phyloP scores from a whole-genome alignment of 1,140 invertebrate species.

The Pantala flavescens region DNA sequence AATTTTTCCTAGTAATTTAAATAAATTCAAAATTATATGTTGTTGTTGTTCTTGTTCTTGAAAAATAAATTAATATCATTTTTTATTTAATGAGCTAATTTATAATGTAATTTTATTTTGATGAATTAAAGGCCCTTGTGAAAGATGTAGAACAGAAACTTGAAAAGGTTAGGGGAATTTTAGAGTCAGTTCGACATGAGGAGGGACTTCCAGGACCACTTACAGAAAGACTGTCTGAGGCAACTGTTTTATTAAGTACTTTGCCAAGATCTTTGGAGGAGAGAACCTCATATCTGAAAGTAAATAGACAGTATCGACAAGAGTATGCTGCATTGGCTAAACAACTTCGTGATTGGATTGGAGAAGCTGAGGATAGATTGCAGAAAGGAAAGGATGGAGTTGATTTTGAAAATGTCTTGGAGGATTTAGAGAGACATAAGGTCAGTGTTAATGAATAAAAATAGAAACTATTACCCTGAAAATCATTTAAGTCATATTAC shows the following conservation, averaged over 20 bases:
- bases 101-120: no score
- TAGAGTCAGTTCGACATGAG: conserved; percentile 56
- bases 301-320: conserved; percentile 58
- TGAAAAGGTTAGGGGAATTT: conserved; percentile 54
- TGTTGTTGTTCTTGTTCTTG: no score
- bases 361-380: conserved; percentile 67
- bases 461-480: neutral
- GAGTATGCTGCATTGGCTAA: conserved; percentile 60
- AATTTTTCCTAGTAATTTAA: no score
- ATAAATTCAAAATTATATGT: no score
- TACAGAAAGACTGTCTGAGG: conserved; percentile 72
- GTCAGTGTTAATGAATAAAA: conserved; percentile 30
- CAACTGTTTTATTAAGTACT: conserved; percentile 54
- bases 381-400: conserved; percentile 69
- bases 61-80: no score
- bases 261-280: conserved; percentile 70
- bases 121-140: neutral
- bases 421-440: conserved; percentile 76
- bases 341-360: conserved; percentile 74
- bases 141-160: conserved; percentile 59
- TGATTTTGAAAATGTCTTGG: conserved; percentile 73
- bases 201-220: conserved; percentile 65
- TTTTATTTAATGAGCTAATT: no score
- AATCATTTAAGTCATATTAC: neutral
- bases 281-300: conserved; percentile 63